Evolutionary conservation across 2,113 vertebrate genomes (phyloP).

Genomic region (Corvus hawaiiensis): DNA sequence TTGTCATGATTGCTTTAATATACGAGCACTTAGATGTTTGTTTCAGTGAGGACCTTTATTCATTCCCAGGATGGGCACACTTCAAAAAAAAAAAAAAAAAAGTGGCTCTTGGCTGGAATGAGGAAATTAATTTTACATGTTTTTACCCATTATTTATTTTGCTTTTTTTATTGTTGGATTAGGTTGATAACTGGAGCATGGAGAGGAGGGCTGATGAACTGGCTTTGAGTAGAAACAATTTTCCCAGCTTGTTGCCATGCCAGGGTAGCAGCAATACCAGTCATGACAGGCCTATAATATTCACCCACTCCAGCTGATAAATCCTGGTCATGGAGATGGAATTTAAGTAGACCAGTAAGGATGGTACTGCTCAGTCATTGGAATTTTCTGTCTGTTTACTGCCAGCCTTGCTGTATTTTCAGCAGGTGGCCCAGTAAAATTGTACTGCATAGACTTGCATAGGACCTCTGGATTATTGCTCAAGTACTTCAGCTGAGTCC

Average conservation of each 20-base stretch:
- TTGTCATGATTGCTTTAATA: not conserved
- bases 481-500: not conserved
- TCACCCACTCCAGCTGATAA: not conserved
- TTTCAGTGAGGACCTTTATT: not conserved
- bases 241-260: not conserved
- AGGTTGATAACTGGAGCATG: not conserved
- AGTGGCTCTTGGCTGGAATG: not conserved
- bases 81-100: no score
- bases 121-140: not conserved
- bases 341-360: not conserved
- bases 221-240: not conserved
- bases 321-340: not conserved
- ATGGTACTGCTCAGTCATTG: not conserved
- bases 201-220: not conserved
- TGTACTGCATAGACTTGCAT: not conserved
- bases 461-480: not conserved
- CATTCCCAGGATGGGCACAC: not conserved
- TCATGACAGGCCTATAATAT: not conserved
- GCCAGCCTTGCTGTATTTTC: not conserved
- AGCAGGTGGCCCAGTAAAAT: not conserved
- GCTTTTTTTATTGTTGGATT: not conserved
- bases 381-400: not conserved
- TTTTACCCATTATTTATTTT: not conserved
- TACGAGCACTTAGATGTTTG: not conserved
- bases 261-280: not conserved